A percentile compares a stretch with the other conserved stretches of the same genome.
Evolutionary conservation across 2,113 vertebrate species (phyloP).

Genomic region (Pedionomus torquatus): DNA sequence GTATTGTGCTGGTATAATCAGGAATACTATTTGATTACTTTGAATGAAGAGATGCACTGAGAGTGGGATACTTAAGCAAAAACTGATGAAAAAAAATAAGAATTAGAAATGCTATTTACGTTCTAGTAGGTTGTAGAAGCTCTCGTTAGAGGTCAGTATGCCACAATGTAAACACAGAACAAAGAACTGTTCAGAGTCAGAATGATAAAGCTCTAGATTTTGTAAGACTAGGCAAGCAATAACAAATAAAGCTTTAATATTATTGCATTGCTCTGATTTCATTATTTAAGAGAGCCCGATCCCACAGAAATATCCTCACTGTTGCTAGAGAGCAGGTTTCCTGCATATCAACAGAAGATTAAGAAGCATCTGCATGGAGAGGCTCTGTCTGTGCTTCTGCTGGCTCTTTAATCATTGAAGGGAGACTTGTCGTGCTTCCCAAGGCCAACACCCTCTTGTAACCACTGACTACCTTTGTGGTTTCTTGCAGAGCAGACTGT

Average conservation of each 20-base stretch:
- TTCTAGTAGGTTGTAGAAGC: neutral
- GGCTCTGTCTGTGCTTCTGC: neutral
- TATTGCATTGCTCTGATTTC: neutral
- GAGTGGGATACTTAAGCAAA: neutral
- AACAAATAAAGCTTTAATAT: neutral
- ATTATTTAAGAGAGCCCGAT: neutral
- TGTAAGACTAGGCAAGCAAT: neutral
- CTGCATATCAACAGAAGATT: neutral
- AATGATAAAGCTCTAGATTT: neutral
- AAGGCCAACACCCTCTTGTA: constrained; percentile 8
- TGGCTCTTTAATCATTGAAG: neutral
- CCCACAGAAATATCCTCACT: neutral
- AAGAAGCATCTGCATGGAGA: neutral
- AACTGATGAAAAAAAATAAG: neutral
- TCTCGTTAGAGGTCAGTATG: neutral
- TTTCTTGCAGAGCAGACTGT: neutral
- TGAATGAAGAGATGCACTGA: neutral
- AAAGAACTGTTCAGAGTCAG: neutral
- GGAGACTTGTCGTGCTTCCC: neutral
- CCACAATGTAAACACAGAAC: neutral
- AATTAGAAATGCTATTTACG: neutral
- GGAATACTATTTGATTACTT: neutral
- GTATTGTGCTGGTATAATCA: neutral
- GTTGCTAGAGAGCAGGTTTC: neutral
- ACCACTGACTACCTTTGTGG: neutral